A percentile compares a stretch with the other conserved stretches of the same genome.
Conservation (phyloP, 2,113 vertebrate genomes). For the Leucopternis melanops region DNA sequence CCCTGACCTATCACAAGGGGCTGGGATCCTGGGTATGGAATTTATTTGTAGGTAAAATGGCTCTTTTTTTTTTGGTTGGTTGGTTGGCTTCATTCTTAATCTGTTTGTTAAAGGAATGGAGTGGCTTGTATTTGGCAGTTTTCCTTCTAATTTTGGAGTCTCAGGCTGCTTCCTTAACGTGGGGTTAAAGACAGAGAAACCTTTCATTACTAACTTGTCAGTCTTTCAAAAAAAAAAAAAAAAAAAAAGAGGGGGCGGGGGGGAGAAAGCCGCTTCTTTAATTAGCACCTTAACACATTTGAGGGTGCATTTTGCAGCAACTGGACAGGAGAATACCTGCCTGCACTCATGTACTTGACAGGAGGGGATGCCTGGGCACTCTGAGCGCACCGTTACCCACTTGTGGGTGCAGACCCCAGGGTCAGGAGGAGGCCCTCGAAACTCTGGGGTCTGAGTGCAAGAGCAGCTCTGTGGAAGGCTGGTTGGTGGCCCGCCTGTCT, state of each 20-base stretch:
- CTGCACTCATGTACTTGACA: accelerated
- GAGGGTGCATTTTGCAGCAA: not conserved
- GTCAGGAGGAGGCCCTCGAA: not conserved
- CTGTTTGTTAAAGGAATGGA: not conserved
- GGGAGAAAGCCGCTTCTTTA: not conserved
- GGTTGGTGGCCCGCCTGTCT: not conserved
- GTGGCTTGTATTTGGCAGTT: not conserved
- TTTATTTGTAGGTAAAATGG: not conserved
- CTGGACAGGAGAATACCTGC: not conserved
- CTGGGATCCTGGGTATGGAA: not conserved
- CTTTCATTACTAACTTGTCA: not conserved
- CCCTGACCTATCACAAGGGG: not conserved
- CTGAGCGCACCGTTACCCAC: accelerated
- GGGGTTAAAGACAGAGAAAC: not conserved
- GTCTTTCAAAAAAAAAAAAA: not conserved
- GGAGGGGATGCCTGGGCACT: not conserved
- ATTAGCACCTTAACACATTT: not conserved
- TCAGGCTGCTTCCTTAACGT: not conserved
- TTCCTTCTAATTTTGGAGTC: not conserved
- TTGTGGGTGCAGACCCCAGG: not conserved
- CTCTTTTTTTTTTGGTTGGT: too few species aligned
- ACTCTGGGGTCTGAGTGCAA: not conserved
- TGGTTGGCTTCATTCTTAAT: not conserved
- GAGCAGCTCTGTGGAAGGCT: not conserved
- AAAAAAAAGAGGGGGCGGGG: too few species aligned